phyloP scores from a whole-genome alignment of 2,113 vertebrate species.

The Gopherus flavomarginatus region DNA sequence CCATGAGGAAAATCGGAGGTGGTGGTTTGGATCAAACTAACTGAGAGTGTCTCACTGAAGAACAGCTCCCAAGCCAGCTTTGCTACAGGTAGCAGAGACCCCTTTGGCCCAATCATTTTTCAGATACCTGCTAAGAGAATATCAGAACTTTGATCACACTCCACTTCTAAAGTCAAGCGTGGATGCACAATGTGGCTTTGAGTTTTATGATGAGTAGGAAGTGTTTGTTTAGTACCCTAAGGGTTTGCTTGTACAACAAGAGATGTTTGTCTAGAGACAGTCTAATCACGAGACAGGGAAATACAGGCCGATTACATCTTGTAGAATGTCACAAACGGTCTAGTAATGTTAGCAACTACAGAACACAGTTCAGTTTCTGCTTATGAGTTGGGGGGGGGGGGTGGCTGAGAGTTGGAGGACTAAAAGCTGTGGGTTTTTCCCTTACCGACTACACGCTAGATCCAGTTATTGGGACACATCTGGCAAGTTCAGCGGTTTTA shows the following conservation, averaged over 20 bases:
- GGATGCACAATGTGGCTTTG: not conserved
- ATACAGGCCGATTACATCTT: not conserved
- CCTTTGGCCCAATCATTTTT: not conserved
- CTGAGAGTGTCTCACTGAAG: not conserved
- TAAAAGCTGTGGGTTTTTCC: fast-evolving
- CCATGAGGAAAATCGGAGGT: not conserved
- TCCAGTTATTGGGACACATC: not conserved
- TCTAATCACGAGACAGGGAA: not conserved
- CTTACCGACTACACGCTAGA: fast-evolving
- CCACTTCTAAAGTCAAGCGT: not conserved
- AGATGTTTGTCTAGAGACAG: not conserved
- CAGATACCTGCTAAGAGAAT: not conserved
- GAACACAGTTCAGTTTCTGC: not conserved
- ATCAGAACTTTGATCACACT: not conserved
- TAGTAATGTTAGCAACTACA: not conserved
- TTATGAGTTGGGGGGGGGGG: not conserved
- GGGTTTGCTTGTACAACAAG: not conserved
- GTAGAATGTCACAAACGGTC: not conserved
- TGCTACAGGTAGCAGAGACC: not conserved
- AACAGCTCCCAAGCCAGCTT: not conserved
- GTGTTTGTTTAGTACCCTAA: fast-evolving
- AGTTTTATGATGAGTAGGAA: not conserved
- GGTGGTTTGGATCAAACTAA: not conserved
- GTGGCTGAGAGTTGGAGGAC: not conserved
- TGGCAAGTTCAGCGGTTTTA: not conserved